Conservation (phyloP, 2,797 vertebrate genomes). For the Anguilla marmorata region DNA sequence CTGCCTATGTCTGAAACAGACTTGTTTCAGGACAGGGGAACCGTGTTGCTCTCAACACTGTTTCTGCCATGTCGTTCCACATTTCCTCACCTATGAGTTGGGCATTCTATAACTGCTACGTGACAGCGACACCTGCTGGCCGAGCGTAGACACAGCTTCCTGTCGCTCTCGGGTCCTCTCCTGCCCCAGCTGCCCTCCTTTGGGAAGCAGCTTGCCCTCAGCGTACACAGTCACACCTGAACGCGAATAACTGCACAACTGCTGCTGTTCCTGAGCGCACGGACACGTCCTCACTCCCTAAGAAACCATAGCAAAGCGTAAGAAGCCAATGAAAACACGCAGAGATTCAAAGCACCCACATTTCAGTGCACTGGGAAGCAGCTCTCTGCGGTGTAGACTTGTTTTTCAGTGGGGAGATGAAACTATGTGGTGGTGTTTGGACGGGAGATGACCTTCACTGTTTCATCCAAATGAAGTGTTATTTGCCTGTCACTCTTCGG, state of each 20-base stretch:
- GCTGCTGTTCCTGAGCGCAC: neutral
- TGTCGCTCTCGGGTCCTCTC: conserved; percentile 40
- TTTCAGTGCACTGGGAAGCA: neutral
- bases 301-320: neutral
- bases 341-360: neutral
- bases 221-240: neutral
- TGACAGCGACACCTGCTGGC: conserved; percentile 73
- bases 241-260: neutral
- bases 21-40: neutral
- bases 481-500: conserved; percentile 55
- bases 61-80: conserved; percentile 17
- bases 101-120: conserved; percentile 40
- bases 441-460: conserved; percentile 56
- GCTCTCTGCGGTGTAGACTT: neutral
- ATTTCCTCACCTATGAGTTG: neutral
- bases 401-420: conserved; percentile 36
- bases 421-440: conserved; percentile 52
- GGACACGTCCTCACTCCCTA: neutral
- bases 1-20: neutral
- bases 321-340: neutral
- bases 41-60: neutral
- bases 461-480: conserved; percentile 58
- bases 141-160: conserved; percentile 44
- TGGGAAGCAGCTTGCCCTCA: neutral
- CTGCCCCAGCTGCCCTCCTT: conserved; percentile 34